phyloP scores from a whole-genome alignment of 2,113 vertebrate genomes.

The Charadrius vociferus region DNA sequence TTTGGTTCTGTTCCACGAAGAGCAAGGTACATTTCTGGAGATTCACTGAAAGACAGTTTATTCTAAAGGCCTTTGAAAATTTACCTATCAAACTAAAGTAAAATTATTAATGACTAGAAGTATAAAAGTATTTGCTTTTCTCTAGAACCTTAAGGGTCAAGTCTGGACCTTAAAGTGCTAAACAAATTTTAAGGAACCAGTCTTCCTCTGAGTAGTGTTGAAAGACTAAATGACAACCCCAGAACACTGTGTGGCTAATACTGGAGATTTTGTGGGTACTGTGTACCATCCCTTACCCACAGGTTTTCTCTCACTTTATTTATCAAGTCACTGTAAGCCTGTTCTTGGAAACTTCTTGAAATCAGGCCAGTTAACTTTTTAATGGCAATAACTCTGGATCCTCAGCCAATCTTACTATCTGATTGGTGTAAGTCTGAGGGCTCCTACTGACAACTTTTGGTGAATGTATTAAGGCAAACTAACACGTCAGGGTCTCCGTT shows the following conservation, averaged over 20 bases:
- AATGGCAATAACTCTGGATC: background rate
- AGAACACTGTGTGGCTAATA: background rate
- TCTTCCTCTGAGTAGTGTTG: background rate
- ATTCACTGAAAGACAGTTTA: background rate
- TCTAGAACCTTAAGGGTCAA: background rate
- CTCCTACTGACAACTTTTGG: background rate
- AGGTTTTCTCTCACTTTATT: background rate
- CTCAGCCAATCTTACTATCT: background rate
- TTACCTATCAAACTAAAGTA: background rate
- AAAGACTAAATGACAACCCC: background rate
- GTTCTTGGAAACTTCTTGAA: background rate
- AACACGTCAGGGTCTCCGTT: background rate
- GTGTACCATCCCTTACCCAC: no score
- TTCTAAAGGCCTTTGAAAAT: background rate
- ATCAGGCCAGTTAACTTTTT: background rate
- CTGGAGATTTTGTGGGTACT: background rate
- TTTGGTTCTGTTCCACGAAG: slow-evolving; percentile 75
- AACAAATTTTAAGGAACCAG: background rate
- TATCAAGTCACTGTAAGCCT: background rate
- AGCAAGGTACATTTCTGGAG: slow-evolving; percentile 69
- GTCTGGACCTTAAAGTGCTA: background rate
- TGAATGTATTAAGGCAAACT: background rate
- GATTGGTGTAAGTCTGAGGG: background rate
- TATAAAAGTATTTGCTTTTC: background rate
- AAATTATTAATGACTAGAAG: background rate